A percentile compares a stretch with the other conserved stretches of the same genome.
Conservation (phyloP, 2,113 vertebrate species). For the Morone chrysops region DNA sequence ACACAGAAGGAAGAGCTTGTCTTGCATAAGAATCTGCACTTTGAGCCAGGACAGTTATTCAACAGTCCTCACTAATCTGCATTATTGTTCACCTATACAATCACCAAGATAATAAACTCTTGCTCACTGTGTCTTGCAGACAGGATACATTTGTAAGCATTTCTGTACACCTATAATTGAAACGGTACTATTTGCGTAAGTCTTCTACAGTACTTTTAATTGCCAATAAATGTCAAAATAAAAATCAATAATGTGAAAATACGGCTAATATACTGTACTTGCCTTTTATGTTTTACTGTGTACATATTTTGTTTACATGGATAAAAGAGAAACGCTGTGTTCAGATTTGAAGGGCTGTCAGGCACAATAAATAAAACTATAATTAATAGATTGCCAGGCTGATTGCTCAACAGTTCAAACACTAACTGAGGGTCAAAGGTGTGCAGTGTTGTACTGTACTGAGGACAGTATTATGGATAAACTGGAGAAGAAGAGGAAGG, state of each 20-base stretch:
- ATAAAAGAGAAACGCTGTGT: neutral
- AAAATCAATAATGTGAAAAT: neutral
- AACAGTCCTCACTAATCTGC: neutral
- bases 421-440: neutral
- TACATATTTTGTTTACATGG: too few species aligned
- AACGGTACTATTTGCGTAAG: too few species aligned
- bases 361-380: neutral
- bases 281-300: too few species aligned
- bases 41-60: conserved; percentile 25
- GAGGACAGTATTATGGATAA: neutral
- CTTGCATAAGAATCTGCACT: conserved; percentile 27
- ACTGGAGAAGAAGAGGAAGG: neutral
- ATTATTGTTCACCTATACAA: neutral
- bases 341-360: neutral
- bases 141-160: neutral
- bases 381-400: neutral
- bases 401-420: neutral
- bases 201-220: neutral
- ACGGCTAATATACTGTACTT: too few species aligned
- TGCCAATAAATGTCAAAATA: neutral
- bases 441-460: neutral
- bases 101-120: neutral
- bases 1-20: neutral
- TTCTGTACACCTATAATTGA: neutral
- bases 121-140: neutral